phyloP scores from a whole-genome alignment of 92 coral and sea anemone species.

The Palythoa grandis region DNA sequence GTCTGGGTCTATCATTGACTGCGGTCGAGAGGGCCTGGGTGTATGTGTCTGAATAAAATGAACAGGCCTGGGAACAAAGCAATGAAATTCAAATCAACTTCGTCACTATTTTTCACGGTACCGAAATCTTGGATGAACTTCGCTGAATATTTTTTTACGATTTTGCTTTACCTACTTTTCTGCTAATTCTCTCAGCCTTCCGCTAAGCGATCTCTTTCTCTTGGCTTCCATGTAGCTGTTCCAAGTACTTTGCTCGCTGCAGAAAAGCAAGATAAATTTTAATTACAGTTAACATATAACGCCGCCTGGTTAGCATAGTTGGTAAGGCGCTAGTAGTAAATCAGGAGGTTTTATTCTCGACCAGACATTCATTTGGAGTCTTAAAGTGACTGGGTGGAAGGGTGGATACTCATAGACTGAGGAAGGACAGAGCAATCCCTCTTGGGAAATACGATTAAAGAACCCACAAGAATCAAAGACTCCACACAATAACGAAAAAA shows the following conservation, averaged over 20 bases:
- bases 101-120: not conserved
- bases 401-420: too few species aligned
- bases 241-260: slow-evolving; percentile 40
- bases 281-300: not conserved
- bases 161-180: slow-evolving; percentile 20
- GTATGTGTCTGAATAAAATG: slow-evolving; percentile 45
- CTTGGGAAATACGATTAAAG: too few species aligned
- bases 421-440: too few species aligned
- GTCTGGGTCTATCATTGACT: slow-evolving; percentile 30
- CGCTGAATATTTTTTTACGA: not conserved
- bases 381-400: too few species aligned
- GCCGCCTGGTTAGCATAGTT: too few species aligned
- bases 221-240: slow-evolving; percentile 37
- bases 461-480: too few species aligned
- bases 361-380: too few species aligned
- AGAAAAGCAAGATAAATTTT: not conserved
- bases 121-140: not conserved
- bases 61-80: slow-evolving; percentile 21
- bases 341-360: too few species aligned
- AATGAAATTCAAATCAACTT: not conserved
- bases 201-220: slow-evolving; percentile 16
- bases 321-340: too few species aligned
- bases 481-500: too few species aligned
- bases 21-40: slow-evolving; percentile 40
- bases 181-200: slow-evolving; percentile 34